Evolutionary conservation across 2,888 invertebrate species (phyloP).

Genomic region (Nasonovia ribisnigri): DNA sequence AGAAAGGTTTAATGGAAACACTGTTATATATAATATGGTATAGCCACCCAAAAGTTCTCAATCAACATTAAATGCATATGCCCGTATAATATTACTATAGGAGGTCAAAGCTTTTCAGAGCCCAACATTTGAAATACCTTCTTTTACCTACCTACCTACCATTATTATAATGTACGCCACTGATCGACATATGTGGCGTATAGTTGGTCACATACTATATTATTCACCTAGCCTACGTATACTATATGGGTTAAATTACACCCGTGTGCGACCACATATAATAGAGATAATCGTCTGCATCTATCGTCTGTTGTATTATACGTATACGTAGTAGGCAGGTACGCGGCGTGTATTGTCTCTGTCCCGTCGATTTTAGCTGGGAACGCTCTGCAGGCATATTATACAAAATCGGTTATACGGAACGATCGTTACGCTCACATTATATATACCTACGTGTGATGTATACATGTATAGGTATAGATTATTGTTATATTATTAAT

Average conservation of each 20-base stretch:
- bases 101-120: neutral
- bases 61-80: no score
- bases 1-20: no score
- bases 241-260: neutral
- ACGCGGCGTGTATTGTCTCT: neutral
- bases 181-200: neutral
- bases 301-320: constrained; percentile 1
- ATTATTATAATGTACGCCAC: neutral
- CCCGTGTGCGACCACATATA: neutral
- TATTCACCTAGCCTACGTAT: neutral
- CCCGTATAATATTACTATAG: neutral
- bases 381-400: neutral
- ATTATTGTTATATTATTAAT: constrained; percentile 23
- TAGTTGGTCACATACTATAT: neutral
- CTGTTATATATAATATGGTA: no score
- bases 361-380: neutral
- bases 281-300: neutral
- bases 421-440: constrained; percentile 29
- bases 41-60: no score
- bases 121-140: neutral
- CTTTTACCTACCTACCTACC: neutral
- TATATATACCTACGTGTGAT: neutral
- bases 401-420: constrained; percentile 27
- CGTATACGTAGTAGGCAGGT: neutral
- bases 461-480: neutral